Conservation (phyloP, 2,888 invertebrate genomes). For the Idaea dimidiata region DNA sequence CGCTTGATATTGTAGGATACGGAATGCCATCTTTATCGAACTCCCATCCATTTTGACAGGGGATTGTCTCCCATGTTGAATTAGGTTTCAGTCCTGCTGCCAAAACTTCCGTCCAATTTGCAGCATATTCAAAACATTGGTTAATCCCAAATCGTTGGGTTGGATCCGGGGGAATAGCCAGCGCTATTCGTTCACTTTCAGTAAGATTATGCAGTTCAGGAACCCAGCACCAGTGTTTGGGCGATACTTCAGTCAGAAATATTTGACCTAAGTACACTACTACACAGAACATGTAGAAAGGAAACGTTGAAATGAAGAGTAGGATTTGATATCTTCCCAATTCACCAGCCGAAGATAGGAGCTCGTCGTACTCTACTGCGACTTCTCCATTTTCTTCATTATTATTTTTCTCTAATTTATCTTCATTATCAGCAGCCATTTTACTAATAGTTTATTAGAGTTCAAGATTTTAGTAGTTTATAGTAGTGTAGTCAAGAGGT, state of each 20-base stretch:
- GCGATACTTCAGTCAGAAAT: conserved; percentile 40
- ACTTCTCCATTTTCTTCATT: conserved; percentile 22
- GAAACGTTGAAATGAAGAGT: conserved; percentile 38
- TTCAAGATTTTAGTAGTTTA: neutral
- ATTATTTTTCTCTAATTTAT: conserved; percentile 4
- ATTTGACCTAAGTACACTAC: conserved; percentile 38
- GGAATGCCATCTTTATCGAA: conserved; percentile 57
- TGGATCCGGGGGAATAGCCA: conserved; percentile 36
- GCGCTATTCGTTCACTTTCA: conserved; percentile 32
- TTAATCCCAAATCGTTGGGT: conserved; percentile 49
- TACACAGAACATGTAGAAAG: conserved; percentile 40
- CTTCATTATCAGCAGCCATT: neutral
- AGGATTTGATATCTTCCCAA: conserved; percentile 39
- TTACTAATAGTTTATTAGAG: neutral
- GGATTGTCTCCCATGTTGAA: conserved; percentile 40
- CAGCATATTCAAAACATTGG: conserved; percentile 45
- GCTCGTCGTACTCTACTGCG: conserved; percentile 38
- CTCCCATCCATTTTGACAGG: conserved; percentile 59
- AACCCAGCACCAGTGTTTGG: conserved; percentile 43
- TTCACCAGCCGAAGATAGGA: conserved; percentile 41
- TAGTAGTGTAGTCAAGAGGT: neutral
- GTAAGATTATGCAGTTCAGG: conserved; percentile 40
- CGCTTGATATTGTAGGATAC: conserved; percentile 57
- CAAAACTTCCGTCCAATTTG: conserved; percentile 56
- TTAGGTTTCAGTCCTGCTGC: conserved; percentile 36